Percentiles rank a stretch among this genome's conserved stretches.
These are phyloP conservation scores for Coluber constrictor DNA, from an alignment of 2,797 vertebrate genomes.

Conservation along the genomic window DNA sequence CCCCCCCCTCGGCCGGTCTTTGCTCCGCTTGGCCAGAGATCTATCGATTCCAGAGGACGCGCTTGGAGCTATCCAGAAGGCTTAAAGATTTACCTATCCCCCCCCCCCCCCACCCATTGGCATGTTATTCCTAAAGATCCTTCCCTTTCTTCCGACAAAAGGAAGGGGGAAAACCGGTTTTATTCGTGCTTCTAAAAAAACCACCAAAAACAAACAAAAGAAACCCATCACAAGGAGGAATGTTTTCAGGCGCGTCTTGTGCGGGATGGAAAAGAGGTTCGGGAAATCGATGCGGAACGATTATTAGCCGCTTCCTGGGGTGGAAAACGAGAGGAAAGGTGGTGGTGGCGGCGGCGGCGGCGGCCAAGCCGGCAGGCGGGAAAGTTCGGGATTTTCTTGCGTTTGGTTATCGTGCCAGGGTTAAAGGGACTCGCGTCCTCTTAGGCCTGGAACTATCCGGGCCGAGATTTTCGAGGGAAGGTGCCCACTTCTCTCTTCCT, in stretches of 20 bases:
- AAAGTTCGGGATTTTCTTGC: constrained; percentile 69
- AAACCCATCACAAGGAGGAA: constrained; percentile 78
- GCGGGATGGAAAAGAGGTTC: constrained; percentile 85
- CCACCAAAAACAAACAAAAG: constrained; percentile 76
- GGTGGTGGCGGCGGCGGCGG: neutral
- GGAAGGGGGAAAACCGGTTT: constrained; percentile 90
- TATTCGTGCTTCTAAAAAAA: constrained; percentile 86
- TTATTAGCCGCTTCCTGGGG: constrained; percentile 77
- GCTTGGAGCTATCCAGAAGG: constrained; percentile 85
- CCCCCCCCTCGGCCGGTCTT: constrained; percentile 72
- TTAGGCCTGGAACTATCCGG: neutral
- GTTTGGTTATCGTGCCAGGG: constrained; percentile 61
- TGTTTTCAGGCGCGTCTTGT: constrained; percentile 85
- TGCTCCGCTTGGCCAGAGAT: constrained; percentile 69
- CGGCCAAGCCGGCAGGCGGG: constrained; percentile 40
- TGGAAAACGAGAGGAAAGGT: constrained; percentile 55
- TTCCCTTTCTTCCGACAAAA: constrained; percentile 61
- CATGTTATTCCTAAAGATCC: constrained; percentile 85
- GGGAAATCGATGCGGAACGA: constrained; percentile 86
- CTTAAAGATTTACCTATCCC: constrained; percentile 99
- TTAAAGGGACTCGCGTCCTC: neutral
- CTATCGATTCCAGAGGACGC: constrained; percentile 86
- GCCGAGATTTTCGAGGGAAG: neutral
- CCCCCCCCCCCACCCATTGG: constrained; percentile 94
- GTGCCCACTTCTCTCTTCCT: neutral